Evolutionary conservation across 2,888 invertebrate genomes (phyloP).

Genomic region (Notocelia uddmanniana): DNA sequence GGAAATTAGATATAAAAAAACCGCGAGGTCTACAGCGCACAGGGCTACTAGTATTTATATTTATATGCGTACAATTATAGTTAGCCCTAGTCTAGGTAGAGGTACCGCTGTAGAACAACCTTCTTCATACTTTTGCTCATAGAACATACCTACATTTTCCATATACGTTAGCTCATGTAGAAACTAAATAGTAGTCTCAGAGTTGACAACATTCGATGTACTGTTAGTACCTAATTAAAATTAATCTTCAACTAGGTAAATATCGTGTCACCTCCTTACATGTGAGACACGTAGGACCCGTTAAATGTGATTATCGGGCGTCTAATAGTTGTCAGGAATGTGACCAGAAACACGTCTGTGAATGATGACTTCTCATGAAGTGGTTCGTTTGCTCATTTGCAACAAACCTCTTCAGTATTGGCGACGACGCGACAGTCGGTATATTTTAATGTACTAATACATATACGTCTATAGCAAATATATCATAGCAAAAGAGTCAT

Average conservation of each 20-base stretch:
- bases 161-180: background rate
- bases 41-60: too few species aligned
- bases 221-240: background rate
- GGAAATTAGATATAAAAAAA: too few species aligned
- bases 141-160: too few species aligned
- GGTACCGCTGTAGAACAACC: too few species aligned
- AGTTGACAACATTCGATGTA: background rate
- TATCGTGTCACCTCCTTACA: background rate
- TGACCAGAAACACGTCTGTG: constrained; percentile 3
- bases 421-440: background rate
- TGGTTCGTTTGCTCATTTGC: background rate
- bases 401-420: background rate
- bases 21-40: too few species aligned
- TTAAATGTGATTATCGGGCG: constrained; percentile 11
- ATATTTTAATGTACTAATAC: too few species aligned
- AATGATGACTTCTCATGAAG: background rate
- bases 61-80: too few species aligned
- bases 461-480: too few species aligned
- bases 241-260: background rate
- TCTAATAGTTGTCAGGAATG: background rate
- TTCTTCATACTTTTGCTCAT: too few species aligned
- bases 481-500: too few species aligned
- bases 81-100: too few species aligned
- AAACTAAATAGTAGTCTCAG: background rate
- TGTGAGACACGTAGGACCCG: constrained; percentile 15